Conservation (phyloP, 2,113 vertebrate species). For the Otus sunia region DNA sequence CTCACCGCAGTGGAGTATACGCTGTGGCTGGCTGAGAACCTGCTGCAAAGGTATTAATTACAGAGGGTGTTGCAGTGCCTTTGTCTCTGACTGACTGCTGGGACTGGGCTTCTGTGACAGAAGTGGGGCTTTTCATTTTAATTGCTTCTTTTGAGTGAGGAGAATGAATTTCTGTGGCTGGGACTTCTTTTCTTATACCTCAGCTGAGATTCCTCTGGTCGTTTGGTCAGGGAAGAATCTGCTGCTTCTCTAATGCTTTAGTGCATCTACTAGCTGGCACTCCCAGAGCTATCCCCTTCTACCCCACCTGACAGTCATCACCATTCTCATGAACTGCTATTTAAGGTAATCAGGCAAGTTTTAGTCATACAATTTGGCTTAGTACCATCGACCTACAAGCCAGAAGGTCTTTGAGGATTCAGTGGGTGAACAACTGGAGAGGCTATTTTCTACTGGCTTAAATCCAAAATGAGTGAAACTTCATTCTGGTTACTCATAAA, state of each 20-base stretch:
- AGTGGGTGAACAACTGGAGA: not conserved
- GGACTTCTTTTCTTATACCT: not conserved
- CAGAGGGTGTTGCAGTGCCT: not conserved
- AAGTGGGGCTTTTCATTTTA: not conserved
- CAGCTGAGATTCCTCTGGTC: not conserved
- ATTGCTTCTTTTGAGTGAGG: not conserved
- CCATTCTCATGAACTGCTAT: not conserved
- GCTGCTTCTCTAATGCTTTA: not conserved
- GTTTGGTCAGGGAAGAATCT: not conserved
- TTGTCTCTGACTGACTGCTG: not conserved
- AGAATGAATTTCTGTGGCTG: not conserved
- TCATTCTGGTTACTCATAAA: slow-evolving; percentile 19
- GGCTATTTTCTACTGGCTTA: slow-evolving; percentile 6
- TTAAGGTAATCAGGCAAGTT: not conserved
- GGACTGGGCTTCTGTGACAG: not conserved
- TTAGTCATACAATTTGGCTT: not conserved
- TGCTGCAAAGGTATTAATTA: not conserved
- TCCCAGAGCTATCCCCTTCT: not conserved
- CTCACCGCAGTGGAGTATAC: not conserved
- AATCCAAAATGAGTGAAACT: slow-evolving; percentile 1
- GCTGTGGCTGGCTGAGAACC: not conserved
- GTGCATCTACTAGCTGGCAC: not conserved
- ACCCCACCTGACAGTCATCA: too few species aligned
- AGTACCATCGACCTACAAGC: not conserved
- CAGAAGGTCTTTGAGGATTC: not conserved